Percentiles rank a stretch among this genome's conserved stretches.
phyloP scores from a whole-genome alignment of 2,888 invertebrate species.

The Eupithecia dodoneata region DNA sequence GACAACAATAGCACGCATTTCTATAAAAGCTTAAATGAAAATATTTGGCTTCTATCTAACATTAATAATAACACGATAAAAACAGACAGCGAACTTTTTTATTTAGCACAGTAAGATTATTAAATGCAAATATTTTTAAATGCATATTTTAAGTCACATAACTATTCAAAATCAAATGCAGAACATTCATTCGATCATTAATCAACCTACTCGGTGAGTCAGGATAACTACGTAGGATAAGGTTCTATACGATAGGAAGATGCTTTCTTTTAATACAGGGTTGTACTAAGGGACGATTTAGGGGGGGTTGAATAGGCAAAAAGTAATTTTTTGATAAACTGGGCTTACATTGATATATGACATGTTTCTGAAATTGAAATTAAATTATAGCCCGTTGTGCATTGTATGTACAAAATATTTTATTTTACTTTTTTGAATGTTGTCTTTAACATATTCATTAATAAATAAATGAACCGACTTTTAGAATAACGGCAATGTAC shows the following conservation, averaged over 20 bases:
- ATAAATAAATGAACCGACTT: background rate
- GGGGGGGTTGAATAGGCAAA: background rate
- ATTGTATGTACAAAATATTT: background rate
- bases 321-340: background rate
- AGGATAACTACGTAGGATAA: constrained; percentile 37
- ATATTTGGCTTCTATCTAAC: constrained; percentile 10
- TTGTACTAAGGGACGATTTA: background rate
- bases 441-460: background rate
- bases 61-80: background rate
- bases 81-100: background rate
- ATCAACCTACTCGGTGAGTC: constrained; percentile 37
- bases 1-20: background rate
- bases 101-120: background rate
- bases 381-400: background rate
- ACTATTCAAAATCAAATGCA: background rate
- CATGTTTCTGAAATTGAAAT: background rate
- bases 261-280: background rate
- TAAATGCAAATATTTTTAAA: background rate
- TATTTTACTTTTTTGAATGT: background rate
- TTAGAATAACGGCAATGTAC: background rate
- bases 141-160: background rate
- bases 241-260: constrained; percentile 26
- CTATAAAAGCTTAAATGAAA: background rate
- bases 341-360: background rate
- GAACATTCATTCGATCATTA: background rate